Percentiles rank a stretch among this genome's conserved stretches.
phyloP scores from a whole-genome alignment of 2,113 vertebrate species.

The Podarcis cretensis region DNA sequence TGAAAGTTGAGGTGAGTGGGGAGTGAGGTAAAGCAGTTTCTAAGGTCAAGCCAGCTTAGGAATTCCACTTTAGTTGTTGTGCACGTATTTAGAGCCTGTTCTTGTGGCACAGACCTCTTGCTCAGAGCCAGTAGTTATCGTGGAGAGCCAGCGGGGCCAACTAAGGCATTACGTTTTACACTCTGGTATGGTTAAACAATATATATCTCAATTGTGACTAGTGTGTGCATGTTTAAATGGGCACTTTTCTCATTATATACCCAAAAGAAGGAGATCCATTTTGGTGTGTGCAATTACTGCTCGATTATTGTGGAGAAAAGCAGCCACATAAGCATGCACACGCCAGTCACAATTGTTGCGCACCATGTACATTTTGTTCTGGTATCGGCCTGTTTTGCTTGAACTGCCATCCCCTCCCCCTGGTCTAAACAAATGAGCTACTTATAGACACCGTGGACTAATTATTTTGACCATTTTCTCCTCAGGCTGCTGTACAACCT shows the following conservation, averaged over 20 bases:
- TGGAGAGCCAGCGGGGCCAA: background rate
- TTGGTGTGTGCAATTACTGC: too few relatives aligned
- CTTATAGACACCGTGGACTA: background rate
- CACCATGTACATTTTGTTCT: background rate
- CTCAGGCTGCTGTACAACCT: constrained; percentile 80
- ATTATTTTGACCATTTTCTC: constrained; percentile 10
- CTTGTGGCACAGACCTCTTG: background rate
- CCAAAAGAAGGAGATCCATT: background rate
- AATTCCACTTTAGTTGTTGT: background rate
- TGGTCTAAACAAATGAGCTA: background rate
- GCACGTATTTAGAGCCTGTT: background rate
- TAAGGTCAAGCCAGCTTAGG: background rate
- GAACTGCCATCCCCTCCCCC: background rate
- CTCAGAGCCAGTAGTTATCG: background rate
- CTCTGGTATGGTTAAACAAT: background rate
- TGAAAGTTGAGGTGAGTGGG: background rate
- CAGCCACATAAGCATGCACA: background rate
- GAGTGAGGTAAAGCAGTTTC: background rate
- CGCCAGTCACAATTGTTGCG: background rate
- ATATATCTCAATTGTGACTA: background rate
- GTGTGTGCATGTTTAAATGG: background rate
- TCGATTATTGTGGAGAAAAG: background rate
- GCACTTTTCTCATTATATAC: background rate
- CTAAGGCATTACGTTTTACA: background rate
- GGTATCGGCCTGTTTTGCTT: background rate